These are phyloP conservation scores for Leptinotarsa undecemlineata DNA, from an alignment of 1,140 invertebrate genomes.

Conservation along the genomic window DNA sequence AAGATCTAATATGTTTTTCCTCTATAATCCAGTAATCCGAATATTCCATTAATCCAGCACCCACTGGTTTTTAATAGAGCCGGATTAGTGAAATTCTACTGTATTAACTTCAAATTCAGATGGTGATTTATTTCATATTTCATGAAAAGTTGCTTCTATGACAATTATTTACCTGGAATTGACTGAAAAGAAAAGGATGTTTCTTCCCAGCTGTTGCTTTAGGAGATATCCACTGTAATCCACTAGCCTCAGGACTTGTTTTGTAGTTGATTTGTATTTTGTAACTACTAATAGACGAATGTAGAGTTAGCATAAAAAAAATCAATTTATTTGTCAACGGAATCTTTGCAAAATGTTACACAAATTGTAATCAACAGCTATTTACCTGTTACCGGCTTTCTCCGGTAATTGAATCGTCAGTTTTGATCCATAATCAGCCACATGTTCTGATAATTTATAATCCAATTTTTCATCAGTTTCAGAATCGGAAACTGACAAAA, in stretches of 20 bases:
- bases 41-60: too few species aligned
- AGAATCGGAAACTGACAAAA: slow-evolving; percentile 63
- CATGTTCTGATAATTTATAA: slow-evolving; percentile 65
- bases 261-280: slow-evolving; percentile 68
- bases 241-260: slow-evolving; percentile 74
- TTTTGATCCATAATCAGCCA: slow-evolving; percentile 75
- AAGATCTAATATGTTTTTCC: too few species aligned
- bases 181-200: slow-evolving; percentile 89
- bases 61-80: too few species aligned
- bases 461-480: slow-evolving; percentile 63
- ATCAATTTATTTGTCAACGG: background rate
- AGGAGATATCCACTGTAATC: slow-evolving; percentile 86
- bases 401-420: slow-evolving; percentile 71
- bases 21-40: too few species aligned
- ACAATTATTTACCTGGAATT: slow-evolving; percentile 73
- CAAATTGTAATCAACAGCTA: background rate
- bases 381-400: slow-evolving; percentile 30
- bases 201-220: slow-evolving; percentile 86
- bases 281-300: slow-evolving; percentile 28
- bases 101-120: too few species aligned
- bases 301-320: too few species aligned
- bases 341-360: slow-evolving; percentile 9
- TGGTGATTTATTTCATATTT: too few species aligned
- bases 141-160: too few species aligned
- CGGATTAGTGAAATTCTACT: too few species aligned